Percentiles rank a stretch among this genome's conserved stretches.
Evolutionary conservation across 1,140 invertebrate species (phyloP).

Genomic region (Wasmannia auropunctata): DNA sequence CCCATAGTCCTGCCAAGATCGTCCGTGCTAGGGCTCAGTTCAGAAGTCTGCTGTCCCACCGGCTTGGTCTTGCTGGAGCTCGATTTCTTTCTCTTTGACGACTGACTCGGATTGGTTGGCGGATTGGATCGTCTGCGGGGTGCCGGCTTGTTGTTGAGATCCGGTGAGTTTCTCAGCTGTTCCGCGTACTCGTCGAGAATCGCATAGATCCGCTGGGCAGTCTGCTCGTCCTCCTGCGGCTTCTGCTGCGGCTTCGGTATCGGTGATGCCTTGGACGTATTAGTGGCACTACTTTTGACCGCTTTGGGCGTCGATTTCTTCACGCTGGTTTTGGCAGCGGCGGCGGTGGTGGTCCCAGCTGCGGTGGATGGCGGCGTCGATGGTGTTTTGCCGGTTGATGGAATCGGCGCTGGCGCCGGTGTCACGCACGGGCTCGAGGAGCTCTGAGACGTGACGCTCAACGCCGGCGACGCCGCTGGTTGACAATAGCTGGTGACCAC

Average conservation of each 20-base stretch:
- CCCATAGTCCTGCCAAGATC: slow-evolving; percentile 89
- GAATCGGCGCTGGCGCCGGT: slow-evolving; percentile 83
- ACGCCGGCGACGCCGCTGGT: slow-evolving; percentile 87
- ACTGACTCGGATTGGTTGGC: slow-evolving; percentile 89
- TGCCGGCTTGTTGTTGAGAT: slow-evolving; percentile 92
- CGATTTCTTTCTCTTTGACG: slow-evolving; percentile 91
- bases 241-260: slow-evolving; percentile 90
- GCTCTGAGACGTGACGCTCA: slow-evolving; percentile 88
- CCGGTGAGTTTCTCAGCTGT: slow-evolving; percentile 91
- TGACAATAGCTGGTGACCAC: slow-evolving; percentile 88
- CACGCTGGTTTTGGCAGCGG: slow-evolving; percentile 85
- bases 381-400: slow-evolving; percentile 79
- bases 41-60: slow-evolving; percentile 84
- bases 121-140: slow-evolving; percentile 90
- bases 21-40: slow-evolving; percentile 87
- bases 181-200: slow-evolving; percentile 93
- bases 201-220: slow-evolving; percentile 92
- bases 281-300: slow-evolving; percentile 86
- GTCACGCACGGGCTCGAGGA: slow-evolving; percentile 88
- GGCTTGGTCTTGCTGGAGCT: slow-evolving; percentile 87
- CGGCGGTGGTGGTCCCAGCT: slow-evolving; percentile 67
- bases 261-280: slow-evolving; percentile 88
- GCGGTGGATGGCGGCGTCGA: slow-evolving; percentile 83
- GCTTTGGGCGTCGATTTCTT: slow-evolving; percentile 86
- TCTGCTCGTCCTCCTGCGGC: slow-evolving; percentile 92